These are phyloP conservation scores for Dinomys branickii DNA, from an alignment of 2,113 vertebrate genomes.

Conservation along the genomic window DNA sequence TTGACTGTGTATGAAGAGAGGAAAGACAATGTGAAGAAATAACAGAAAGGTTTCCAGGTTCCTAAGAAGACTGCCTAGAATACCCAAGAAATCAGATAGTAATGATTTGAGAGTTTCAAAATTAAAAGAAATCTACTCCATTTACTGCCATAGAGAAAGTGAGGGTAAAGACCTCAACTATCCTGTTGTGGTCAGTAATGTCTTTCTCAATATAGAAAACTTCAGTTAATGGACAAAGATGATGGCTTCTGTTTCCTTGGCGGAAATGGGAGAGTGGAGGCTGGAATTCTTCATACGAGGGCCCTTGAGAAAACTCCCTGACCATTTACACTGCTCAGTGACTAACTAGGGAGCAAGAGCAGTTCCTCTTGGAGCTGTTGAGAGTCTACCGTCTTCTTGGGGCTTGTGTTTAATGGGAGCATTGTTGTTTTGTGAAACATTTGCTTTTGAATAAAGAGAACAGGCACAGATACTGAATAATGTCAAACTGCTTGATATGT, in stretches of 20 bases:
- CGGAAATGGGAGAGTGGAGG: background rate
- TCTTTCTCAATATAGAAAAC: conserved; percentile 26
- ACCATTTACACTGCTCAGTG: background rate
- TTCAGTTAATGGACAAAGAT: background rate
- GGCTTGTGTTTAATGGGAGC: conserved; percentile 27
- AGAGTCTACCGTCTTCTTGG: background rate
- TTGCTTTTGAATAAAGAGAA: conserved; percentile 68
- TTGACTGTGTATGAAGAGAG: background rate
- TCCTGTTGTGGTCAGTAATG: background rate
- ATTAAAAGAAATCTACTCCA: background rate
- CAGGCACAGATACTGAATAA: conserved; percentile 20
- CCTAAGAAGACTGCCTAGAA: background rate
- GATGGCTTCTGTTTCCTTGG: background rate
- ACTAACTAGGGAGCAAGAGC: background rate
- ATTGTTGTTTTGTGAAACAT: conserved; percentile 51
- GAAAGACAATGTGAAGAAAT: background rate
- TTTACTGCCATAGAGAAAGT: background rate
- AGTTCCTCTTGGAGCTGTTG: conserved; percentile 52
- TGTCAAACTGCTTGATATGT: conserved; percentile 44
- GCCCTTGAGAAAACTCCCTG: background rate
- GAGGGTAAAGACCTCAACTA: background rate
- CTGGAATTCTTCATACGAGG: background rate
- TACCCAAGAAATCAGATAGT: background rate
- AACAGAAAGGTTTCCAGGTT: background rate
- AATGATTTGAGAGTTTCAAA: background rate